phyloP scores from a whole-genome alignment of 2,797 vertebrate genomes.

The Anas acuta region DNA sequence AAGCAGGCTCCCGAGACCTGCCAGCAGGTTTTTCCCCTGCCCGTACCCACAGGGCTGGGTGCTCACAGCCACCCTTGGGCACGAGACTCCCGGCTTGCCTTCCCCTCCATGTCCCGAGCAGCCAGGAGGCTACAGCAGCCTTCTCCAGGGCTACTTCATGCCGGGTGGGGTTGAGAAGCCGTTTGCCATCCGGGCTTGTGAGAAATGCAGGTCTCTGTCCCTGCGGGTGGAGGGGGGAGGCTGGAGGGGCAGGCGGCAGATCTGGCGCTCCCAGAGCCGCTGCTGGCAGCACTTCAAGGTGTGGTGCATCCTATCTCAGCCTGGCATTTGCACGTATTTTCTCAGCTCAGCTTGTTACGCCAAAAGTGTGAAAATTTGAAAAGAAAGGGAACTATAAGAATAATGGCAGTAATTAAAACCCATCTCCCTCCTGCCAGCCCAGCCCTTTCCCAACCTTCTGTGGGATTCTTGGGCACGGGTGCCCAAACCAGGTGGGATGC shows the following conservation, averaged over 20 bases:
- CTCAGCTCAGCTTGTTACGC: slow-evolving; percentile 62
- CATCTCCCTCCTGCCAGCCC: slow-evolving; percentile 20
- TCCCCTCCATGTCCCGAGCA: neutral
- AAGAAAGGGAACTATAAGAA: slow-evolving; percentile 55
- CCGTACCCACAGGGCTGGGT: neutral
- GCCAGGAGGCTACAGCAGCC: neutral
- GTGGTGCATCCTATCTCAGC: slow-evolving; percentile 39
- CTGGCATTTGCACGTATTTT: slow-evolving; percentile 51
- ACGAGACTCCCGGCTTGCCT: fast-evolving
- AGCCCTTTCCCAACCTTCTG: slow-evolving; percentile 6
- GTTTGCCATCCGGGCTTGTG: fast-evolving
- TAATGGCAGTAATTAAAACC: slow-evolving; percentile 67
- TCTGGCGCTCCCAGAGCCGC: neutral
- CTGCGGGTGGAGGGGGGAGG: neutral
- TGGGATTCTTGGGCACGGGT: neutral
- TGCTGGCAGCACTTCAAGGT: slow-evolving; percentile 52
- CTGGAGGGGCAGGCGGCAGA: neutral
- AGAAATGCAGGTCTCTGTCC: neutral
- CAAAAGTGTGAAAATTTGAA: slow-evolving; percentile 66
- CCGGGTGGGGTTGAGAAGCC: neutral
- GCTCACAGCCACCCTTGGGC: neutral
- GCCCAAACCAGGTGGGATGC: neutral
- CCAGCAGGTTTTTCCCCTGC: neutral
- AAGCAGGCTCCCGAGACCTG: neutral
- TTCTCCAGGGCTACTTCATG: neutral